These are phyloP conservation scores for Alosa alosa DNA, from an alignment of 2,113 vertebrate species.

Conservation along the genomic window DNA sequence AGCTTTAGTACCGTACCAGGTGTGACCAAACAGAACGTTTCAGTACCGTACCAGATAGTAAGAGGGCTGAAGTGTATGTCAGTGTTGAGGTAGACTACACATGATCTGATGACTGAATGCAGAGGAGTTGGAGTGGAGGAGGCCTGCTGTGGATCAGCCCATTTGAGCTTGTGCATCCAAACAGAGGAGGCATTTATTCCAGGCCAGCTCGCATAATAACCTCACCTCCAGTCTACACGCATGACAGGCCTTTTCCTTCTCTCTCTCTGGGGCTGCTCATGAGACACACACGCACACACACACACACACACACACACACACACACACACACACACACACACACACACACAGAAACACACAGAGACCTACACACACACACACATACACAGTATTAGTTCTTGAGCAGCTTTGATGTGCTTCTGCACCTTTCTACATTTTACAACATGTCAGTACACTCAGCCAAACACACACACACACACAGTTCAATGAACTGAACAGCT, in stretches of 20 bases:
- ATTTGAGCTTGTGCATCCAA: background rate
- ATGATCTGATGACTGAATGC: too few species aligned
- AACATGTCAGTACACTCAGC: background rate
- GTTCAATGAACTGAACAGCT: too few species aligned
- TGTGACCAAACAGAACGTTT: too few species aligned
- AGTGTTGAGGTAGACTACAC: too few species aligned
- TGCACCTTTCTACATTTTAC: background rate
- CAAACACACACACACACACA: background rate
- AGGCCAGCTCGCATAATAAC: background rate
- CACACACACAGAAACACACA: background rate
- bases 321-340: background rate
- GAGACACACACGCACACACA: background rate
- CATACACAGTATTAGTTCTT: background rate
- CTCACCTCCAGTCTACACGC: background rate
- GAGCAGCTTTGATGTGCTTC: background rate
- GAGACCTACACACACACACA: background rate
- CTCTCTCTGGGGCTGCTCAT: background rate
- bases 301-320: background rate
- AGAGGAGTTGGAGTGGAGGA: background rate
- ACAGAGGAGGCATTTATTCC: background rate
- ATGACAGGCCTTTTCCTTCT: background rate
- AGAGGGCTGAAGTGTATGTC: too few species aligned
- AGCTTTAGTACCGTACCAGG: too few species aligned
- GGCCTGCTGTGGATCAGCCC: background rate
- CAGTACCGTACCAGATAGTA: too few species aligned